Percentiles rank a stretch among this genome's conserved stretches.
Conservation (phyloP, 2,797 vertebrate species). For the Loriculus beryllinus region DNA sequence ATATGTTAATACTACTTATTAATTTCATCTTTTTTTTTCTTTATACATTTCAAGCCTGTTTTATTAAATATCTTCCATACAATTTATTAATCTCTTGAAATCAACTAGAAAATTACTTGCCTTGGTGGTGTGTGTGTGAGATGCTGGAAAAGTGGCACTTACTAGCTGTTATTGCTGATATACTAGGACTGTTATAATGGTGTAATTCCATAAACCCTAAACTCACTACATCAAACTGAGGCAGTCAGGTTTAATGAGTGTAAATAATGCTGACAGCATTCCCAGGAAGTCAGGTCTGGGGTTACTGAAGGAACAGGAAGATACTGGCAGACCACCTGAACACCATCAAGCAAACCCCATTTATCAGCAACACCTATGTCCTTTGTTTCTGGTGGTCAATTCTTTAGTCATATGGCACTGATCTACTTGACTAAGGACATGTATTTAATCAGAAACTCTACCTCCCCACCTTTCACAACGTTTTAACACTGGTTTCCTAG, state of each 20-base stretch:
- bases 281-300: constrained; percentile 79
- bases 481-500: constrained; percentile 56
- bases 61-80: not conserved
- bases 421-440: constrained; percentile 27
- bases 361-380: constrained; percentile 77
- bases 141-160: constrained; percentile 69
- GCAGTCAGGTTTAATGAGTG: constrained; percentile 69
- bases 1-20: not conserved
- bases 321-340: constrained; percentile 77
- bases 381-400: constrained; percentile 61
- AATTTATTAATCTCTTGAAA: not conserved
- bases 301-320: constrained; percentile 78
- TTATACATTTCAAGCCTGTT: not conserved
- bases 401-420: constrained; percentile 60
- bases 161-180: not conserved
- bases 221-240: constrained; percentile 32
- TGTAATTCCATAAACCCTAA: constrained; percentile 50
- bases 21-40: not conserved
- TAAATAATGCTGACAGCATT: constrained; percentile 71
- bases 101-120: not conserved
- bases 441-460: constrained; percentile 60
- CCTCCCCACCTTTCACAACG: constrained; percentile 1
- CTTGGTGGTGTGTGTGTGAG: constrained; percentile 61
- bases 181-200: not conserved
- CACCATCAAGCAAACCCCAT: constrained; percentile 57